These are phyloP conservation scores for Pyxicephalus adspersus DNA, from an alignment of 2,113 vertebrate genomes.

Conservation along the genomic window DNA sequence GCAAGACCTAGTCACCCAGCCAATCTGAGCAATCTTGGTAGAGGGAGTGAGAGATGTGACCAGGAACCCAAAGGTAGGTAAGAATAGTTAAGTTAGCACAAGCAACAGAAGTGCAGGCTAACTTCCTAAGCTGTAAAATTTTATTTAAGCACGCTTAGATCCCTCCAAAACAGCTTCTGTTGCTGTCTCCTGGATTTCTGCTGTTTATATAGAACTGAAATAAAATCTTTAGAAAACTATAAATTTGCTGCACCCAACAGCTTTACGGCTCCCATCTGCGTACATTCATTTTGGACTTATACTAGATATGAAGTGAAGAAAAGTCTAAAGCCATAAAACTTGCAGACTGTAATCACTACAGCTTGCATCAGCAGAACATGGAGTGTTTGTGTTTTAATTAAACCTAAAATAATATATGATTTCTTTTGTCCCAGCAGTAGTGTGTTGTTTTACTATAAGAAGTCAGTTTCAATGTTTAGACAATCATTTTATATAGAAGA, in stretches of 20 bases:
- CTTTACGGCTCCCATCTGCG: constrained; percentile 39
- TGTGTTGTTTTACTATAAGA: no score
- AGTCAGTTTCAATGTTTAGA: no score
- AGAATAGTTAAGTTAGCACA: no score
- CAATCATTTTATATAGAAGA: no score
- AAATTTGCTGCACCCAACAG: constrained; percentile 33
- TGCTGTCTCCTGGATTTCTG: constrained; percentile 34
- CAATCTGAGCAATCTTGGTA: no score
- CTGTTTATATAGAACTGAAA: constrained; percentile 31
- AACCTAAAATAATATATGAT: no score
- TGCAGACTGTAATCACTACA: constrained; percentile 2
- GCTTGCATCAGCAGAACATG: constrained; percentile 2
- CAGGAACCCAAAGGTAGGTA: no score
- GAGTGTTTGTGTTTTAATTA: no score
- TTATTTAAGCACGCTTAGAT: constrained; percentile 7
- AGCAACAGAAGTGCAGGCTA: no score
- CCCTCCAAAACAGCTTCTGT: constrained; percentile 15
- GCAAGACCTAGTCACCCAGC: no score
- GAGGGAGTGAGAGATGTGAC: no score
- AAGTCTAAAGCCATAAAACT: constrained; percentile 14
- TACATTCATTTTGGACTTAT: constrained; percentile 43
- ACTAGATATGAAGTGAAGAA: constrained; percentile 21
- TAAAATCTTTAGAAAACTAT: constrained; percentile 49
- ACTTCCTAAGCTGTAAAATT: constrained; percentile 19
- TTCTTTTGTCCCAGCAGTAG: no score